A percentile compares a stretch with the other conserved stretches of the same genome.
Evolutionary conservation across 2,113 vertebrate genomes (phyloP).

Genomic region (Nibea coibor): DNA sequence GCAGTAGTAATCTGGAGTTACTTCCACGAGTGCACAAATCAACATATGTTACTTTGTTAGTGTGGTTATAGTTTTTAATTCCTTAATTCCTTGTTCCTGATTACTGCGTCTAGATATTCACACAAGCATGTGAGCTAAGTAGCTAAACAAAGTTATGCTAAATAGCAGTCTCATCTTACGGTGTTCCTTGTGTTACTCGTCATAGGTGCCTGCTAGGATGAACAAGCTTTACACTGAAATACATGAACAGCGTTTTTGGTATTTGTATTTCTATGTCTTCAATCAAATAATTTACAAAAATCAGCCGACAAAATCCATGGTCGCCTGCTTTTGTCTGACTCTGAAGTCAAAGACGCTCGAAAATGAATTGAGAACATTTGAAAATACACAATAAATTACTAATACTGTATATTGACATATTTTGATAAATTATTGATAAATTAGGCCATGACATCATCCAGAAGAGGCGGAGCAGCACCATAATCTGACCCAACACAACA

Average conservation of each 20-base stretch:
- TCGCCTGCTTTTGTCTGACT: too few relatives aligned
- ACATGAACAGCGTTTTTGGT: neutral
- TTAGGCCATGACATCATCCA: neutral
- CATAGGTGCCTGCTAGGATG: neutral
- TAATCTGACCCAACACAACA: neutral
- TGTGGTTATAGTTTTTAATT: too few relatives aligned
- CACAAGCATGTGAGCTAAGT: neutral
- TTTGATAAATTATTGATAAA: neutral
- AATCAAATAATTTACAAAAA: too few relatives aligned
- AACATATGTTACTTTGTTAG: too few relatives aligned
- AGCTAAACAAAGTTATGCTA: neutral
- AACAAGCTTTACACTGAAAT: neutral
- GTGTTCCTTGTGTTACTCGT: neutral
- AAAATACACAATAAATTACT: neutral
- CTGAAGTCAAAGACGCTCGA: too few relatives aligned
- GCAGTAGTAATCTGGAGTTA: too few relatives aligned
- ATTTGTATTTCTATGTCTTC: neutral
- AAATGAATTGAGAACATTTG: too few relatives aligned
- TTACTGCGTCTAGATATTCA: too few relatives aligned
- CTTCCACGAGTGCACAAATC: too few relatives aligned
- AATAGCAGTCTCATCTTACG: neutral
- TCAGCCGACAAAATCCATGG: too few relatives aligned
- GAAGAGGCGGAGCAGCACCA: neutral
- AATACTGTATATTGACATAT: neutral
- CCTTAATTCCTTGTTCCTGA: too few relatives aligned